Evolutionary conservation across 2,888 invertebrate genomes (phyloP).

Genomic region (Ditylenchus weischeri): DNA sequence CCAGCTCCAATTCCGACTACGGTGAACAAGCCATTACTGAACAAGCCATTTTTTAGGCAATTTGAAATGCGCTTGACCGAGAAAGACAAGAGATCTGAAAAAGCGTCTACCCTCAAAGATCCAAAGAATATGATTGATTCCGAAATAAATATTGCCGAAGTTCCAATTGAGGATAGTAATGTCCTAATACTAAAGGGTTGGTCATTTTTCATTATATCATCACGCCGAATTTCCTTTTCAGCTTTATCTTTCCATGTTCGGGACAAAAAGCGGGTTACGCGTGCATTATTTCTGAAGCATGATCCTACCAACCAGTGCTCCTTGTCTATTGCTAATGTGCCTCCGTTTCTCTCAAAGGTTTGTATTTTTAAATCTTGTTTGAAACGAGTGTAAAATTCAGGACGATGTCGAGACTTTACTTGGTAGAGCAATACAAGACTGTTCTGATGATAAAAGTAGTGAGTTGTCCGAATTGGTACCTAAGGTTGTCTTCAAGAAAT

Average conservation of each 20-base stretch:
- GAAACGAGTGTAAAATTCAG: background rate
- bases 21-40: no score
- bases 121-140: no score
- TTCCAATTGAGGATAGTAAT: no score
- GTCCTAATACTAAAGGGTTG: no score
- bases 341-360: constrained; percentile 9
- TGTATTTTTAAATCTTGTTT: background rate
- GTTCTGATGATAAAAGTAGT: background rate
- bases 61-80: no score
- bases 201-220: no score
- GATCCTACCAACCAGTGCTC: constrained; percentile 9
- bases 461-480: background rate
- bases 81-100: no score
- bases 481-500: background rate
- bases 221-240: constrained; percentile 5
- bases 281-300: constrained; percentile 16
- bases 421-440: background rate
- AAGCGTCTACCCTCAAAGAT: no score
- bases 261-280: no score
- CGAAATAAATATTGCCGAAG: no score
- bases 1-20: no score
- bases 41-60: no score
- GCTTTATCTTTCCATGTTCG: constrained; percentile 13
- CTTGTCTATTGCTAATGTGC: constrained; percentile 19
- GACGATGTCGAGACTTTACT: background rate